Conservation (phyloP, 1,140 invertebrate genomes). For the Reticulitermes speratus region DNA sequence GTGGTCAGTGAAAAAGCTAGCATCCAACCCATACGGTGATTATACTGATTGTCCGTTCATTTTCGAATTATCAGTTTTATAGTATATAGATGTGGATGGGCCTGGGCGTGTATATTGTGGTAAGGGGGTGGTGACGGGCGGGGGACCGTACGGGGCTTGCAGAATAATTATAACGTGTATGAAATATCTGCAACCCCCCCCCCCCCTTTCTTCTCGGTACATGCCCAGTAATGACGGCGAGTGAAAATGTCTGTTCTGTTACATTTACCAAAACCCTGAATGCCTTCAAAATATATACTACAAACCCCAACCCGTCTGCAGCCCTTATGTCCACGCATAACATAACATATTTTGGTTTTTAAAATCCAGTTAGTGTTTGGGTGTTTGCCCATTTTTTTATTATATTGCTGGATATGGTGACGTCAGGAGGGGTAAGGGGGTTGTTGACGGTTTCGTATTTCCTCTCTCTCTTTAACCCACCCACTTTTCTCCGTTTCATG, state of each 20-base stretch:
- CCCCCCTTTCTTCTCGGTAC: background rate
- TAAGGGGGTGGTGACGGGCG: background rate
- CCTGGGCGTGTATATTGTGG: background rate
- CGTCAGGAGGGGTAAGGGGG: background rate
- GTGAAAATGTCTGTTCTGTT: background rate
- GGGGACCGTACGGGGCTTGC: background rate
- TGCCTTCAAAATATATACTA: constrained; percentile 3
- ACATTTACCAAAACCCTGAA: background rate
- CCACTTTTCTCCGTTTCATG: background rate
- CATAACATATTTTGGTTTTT: background rate
- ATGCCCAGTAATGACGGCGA: background rate
- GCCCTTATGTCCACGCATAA: constrained; percentile 4
- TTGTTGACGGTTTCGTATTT: background rate
- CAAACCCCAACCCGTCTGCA: background rate
- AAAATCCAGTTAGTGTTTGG: constrained; percentile 16
- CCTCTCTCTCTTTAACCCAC: constrained; percentile 2
- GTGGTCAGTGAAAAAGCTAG: constrained; percentile 15
- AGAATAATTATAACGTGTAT: constrained; percentile 20
- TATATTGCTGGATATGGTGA: background rate
- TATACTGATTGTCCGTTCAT: constrained; percentile 16
- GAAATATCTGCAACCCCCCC: background rate
- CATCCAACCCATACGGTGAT: background rate
- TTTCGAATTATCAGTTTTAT: constrained; percentile 19
- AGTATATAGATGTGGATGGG: constrained; percentile 5
- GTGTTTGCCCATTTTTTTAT: constrained; percentile 19